Percentiles rank a stretch among this genome's conserved stretches.
These are phyloP conservation scores for Dasysyrphus tricinctus DNA, from an alignment of 2,888 invertebrate species.

Conservation along the genomic window DNA sequence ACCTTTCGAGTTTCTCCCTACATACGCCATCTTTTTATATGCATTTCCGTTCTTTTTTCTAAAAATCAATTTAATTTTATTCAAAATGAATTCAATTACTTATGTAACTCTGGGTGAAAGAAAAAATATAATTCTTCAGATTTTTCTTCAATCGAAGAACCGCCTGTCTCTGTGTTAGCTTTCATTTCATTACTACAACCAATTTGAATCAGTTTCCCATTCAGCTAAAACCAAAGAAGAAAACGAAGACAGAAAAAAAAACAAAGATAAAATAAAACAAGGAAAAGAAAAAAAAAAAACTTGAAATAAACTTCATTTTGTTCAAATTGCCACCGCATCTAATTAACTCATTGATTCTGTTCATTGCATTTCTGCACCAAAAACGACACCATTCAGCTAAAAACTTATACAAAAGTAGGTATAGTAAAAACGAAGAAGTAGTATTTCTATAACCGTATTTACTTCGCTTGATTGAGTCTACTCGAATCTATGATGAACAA, in stretches of 20 bases:
- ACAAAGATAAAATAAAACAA: not conserved
- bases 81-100: not conserved
- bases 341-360: constrained; percentile 72
- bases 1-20: too few relatives aligned
- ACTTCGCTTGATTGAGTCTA: constrained; percentile 65
- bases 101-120: too few relatives aligned
- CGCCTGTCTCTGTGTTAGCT: not conserved
- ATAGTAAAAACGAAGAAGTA: not conserved
- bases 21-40: not conserved
- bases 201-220: constrained; percentile 27
- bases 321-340: constrained; percentile 70
- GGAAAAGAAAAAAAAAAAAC: not conserved
- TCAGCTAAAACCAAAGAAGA: not conserved
- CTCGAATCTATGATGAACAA: not conserved
- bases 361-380: constrained; percentile 63
- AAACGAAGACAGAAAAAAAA: not conserved
- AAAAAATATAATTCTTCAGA: not conserved
- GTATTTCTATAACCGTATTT: constrained; percentile 67
- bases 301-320: constrained; percentile 63
- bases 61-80: too few relatives aligned
- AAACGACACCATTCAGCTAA: constrained; percentile 61
- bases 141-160: not conserved
- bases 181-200: constrained; percentile 16
- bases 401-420: constrained; percentile 45
- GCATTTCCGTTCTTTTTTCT: not conserved